Percentiles rank a stretch among this genome's conserved stretches.
These are phyloP conservation scores for Amphipyra tragopoginis DNA, from an alignment of 2,888 invertebrate genomes.

Conservation along the genomic window DNA sequence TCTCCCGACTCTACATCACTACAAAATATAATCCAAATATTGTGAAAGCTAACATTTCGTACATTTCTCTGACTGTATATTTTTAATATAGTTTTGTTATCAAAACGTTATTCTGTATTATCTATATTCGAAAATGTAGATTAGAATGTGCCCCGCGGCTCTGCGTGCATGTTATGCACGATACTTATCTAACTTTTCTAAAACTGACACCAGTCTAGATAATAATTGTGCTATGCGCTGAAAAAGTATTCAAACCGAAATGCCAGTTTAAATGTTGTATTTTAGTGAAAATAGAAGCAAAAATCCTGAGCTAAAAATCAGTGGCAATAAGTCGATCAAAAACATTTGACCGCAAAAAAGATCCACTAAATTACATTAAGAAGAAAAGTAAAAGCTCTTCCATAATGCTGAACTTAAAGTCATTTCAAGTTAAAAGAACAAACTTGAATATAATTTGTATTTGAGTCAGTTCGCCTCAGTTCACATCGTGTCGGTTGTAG, in stretches of 20 bases:
- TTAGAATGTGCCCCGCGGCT: constrained; percentile 37
- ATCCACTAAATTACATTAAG: constrained; percentile 48
- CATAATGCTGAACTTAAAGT: constrained; percentile 55
- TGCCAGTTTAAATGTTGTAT: neutral
- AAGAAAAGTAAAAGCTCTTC: constrained; percentile 53
- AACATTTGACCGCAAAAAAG: constrained; percentile 41
- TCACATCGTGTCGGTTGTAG: constrained; percentile 68
- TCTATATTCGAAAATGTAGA: constrained; percentile 41
- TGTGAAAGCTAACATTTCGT: constrained; percentile 36
- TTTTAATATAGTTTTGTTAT: constrained; percentile 42
- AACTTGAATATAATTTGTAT: constrained; percentile 69
- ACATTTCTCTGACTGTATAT: constrained; percentile 25
- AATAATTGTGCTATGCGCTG: constrained; percentile 9
- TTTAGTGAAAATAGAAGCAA: constrained; percentile 7
- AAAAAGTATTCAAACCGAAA: constrained; percentile 7
- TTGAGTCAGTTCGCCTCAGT: constrained; percentile 68
- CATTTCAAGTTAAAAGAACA: constrained; percentile 65
- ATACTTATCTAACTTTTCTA: constrained; percentile 31
- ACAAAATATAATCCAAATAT: constrained; percentile 43
- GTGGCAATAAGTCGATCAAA: constrained; percentile 31
- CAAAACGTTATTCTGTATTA: constrained; percentile 44
- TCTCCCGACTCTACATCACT: constrained; percentile 33
- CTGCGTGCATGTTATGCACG: constrained; percentile 25
- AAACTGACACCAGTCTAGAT: constrained; percentile 34
- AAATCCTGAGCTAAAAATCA: constrained; percentile 5